Base-by-base conservation (phyloP, 2,888 invertebrate species). In the Lepidochitona cinerea region DNA sequence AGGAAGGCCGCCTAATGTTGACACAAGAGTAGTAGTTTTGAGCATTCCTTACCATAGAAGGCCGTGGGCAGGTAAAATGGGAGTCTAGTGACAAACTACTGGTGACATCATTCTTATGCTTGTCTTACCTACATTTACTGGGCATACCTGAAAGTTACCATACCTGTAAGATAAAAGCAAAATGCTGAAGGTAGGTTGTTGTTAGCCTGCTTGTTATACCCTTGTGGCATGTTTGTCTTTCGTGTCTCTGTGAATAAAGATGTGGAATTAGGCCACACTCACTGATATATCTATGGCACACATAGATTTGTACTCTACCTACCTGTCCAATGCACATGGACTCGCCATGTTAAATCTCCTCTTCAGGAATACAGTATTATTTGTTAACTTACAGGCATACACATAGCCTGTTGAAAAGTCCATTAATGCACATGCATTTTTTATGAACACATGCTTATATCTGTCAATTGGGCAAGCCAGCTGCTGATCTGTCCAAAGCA, bases 141-240 rank as follows among this genome's bases (percentile, higher is more conserved):
- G 59, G 29, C 23, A 59, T 26, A 59, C 2, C 59, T 9, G 32
- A 59, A 59, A 59, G 59, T 29, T 59, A 29, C 49, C 49, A 49
- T 49, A 49, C n/a, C 7, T 59, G 59, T 59, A 59, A 29, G 32
- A 26, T 59, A 59, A 29, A 59, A 41, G 12, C 59, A 59, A 32
- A 29, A 59, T 59, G 59, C 59, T 59, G 59, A 59, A 59, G 59
- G 59, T 59, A 59, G 29, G 59, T 59, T 59, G 29, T 4, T 49
- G 49, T 49, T 49, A n/a, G n/a, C 49, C 23, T 49, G 49, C 18
- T 49, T 23, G 9, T 18, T 49, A 23, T 49, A 18, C 23, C 23
- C 49, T 49, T 23, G 49, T 18, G n/a, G n/a, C 2, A 23, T 49
- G 49, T 49, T 49, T 49, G 49, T 49, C 49, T 49, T n/a, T 49